Percentiles rank a stretch among this genome's conserved stretches.
Conservation (phyloP, 1,140 invertebrate species). For the Tetraneura akinire region DNA sequence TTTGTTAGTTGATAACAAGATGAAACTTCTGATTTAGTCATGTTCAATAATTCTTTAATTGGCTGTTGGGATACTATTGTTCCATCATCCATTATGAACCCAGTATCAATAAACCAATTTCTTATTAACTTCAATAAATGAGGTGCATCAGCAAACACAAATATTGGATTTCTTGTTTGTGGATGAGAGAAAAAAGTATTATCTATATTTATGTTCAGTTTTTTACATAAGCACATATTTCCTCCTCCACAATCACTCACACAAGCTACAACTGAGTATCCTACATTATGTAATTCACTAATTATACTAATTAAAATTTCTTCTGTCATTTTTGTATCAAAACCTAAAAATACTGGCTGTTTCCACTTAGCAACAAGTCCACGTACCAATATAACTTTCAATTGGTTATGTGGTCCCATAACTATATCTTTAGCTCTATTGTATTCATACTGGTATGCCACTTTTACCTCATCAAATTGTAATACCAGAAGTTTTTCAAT, state of each 20-base stretch:
- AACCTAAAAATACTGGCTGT: slow-evolving; percentile 58
- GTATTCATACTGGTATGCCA: slow-evolving; percentile 51
- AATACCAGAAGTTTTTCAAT: slow-evolving; percentile 56
- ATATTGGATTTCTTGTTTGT: neutral
- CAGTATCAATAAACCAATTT: slow-evolving; percentile 2
- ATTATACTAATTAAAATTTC: neutral
- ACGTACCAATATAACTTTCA: slow-evolving; percentile 57
- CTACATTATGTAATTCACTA: neutral
- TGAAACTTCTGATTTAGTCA: neutral
- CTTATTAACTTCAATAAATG: too few species aligned
- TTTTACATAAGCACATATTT: neutral
- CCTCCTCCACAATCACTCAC: slow-evolving; percentile 4
- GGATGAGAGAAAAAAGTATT: neutral
- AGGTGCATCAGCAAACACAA: slow-evolving; percentile 14
- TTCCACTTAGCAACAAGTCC: slow-evolving; percentile 58
- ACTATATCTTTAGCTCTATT: slow-evolving; percentile 56
- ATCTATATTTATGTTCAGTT: neutral
- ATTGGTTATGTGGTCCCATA: slow-evolving; percentile 56
- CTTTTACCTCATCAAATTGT: slow-evolving; percentile 57
- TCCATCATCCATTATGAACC: neutral
- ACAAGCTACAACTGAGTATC: neutral
- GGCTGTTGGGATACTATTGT: neutral
- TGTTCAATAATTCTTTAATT: slow-evolving; percentile 6
- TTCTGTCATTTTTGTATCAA: slow-evolving; percentile 53
- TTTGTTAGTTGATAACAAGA: neutral